These are phyloP conservation scores for Ophiodon elongatus DNA, from an alignment of 2,113 vertebrate genomes.

Conservation along the genomic window DNA sequence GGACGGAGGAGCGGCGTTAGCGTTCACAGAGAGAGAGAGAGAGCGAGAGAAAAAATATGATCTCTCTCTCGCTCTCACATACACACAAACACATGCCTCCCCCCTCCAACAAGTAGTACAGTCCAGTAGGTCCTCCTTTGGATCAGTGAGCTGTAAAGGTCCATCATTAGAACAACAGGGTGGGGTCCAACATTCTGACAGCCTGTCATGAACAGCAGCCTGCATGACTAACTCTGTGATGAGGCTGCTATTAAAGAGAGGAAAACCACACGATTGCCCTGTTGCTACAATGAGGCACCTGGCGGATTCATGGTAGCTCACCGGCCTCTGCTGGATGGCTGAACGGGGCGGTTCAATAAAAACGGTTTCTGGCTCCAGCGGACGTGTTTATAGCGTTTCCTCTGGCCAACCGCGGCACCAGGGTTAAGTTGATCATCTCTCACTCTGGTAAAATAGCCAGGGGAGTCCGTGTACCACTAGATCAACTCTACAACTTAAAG, in stretches of 20 bases:
- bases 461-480: conserved; percentile 84
- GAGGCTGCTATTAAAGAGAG: conserved; percentile 67
- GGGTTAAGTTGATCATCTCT: conserved; percentile 85
- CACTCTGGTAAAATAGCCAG: conserved; percentile 84
- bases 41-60: conserved; percentile 41
- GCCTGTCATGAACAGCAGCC: conserved; percentile 72
- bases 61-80: conserved; percentile 13
- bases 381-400: conserved; percentile 80
- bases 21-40: conserved; percentile 37
- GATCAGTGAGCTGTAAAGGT: conserved; percentile 79
- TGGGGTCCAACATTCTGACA: conserved; percentile 72
- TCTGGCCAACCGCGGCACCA: conserved; percentile 74
- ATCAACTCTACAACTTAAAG: conserved; percentile 87
- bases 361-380: conserved; percentile 70
- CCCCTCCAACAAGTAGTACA: conserved; percentile 51
- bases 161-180: conserved; percentile 78
- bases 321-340: conserved; percentile 59
- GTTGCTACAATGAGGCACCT: conserved; percentile 63
- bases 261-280: conserved; percentile 32
- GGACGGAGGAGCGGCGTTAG: conserved; percentile 56
- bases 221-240: conserved; percentile 74
- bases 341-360: conserved; percentile 75
- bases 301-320: conserved; percentile 55
- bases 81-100: conserved; percentile 22
- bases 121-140: conserved; percentile 65